A percentile compares a stretch with the other conserved stretches of the same genome.
Evolutionary conservation across 1,140 invertebrate species (phyloP).

Genomic region (Zaprionus kolodkinae): DNA sequence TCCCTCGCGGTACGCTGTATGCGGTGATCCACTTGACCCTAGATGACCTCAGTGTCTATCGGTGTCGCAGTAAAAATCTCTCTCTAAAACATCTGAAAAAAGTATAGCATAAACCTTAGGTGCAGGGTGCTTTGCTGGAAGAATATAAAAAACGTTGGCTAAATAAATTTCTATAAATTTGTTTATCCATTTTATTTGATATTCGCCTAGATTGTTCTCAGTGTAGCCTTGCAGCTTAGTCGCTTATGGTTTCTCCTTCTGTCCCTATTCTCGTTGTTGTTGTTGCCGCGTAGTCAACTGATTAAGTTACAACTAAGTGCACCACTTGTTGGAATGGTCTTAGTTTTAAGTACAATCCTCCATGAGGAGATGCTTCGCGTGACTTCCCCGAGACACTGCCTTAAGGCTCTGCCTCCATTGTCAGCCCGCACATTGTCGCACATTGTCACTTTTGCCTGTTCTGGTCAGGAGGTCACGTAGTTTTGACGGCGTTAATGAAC

Average conservation of each 20-base stretch:
- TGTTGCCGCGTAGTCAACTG: slow-evolving; percentile 36
- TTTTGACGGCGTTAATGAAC: slow-evolving; percentile 60
- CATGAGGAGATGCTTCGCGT: background rate
- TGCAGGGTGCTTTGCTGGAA: too few relatives aligned
- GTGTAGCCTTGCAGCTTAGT: background rate
- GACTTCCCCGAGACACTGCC: background rate
- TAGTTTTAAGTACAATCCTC: slow-evolving; percentile 46
- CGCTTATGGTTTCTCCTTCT: background rate
- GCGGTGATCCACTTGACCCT: too few relatives aligned
- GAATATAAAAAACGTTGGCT: too few relatives aligned
- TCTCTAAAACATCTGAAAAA: too few relatives aligned
- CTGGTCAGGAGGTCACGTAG: slow-evolving; percentile 59
- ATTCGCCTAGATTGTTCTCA: background rate
- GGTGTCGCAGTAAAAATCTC: too few relatives aligned
- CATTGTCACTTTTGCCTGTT: background rate
- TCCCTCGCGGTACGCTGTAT: too few relatives aligned
- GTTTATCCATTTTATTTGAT: too few relatives aligned
- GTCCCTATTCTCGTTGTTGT: background rate
- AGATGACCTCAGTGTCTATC: too few relatives aligned
- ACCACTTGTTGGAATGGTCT: slow-evolving; percentile 52
- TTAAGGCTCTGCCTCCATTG: background rate
- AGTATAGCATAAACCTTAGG: too few relatives aligned
- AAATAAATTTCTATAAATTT: too few relatives aligned
- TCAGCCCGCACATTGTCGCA: background rate
- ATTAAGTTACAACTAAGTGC: slow-evolving; percentile 78